Evolutionary conservation across 2,113 vertebrate genomes (phyloP).

Genomic region (Ifrita kowaldi): DNA sequence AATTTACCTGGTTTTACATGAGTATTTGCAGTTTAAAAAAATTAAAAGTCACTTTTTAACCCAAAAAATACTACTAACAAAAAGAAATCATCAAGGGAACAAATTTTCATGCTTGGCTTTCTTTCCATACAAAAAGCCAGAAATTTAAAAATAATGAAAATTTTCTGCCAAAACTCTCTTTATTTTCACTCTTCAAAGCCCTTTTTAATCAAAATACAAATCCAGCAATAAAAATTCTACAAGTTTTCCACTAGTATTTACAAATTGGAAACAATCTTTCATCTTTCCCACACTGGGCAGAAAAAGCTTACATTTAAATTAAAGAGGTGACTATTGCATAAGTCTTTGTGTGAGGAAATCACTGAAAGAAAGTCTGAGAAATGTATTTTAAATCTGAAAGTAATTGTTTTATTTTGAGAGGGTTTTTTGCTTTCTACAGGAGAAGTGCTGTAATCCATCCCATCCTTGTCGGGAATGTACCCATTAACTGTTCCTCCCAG

Average conservation of each 20-base stretch:
- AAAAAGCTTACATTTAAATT: not conserved
- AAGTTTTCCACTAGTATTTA: not conserved
- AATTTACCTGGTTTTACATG: not conserved
- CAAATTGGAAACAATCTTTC: not conserved
- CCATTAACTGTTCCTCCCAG: not conserved
- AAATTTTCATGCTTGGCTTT: not conserved
- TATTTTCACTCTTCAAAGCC: not conserved
- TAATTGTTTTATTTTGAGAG: not conserved
- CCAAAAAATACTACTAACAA: not conserved
- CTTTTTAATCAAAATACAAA: slow-evolving; percentile 14
- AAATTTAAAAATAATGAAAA: not conserved
- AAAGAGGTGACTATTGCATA: not conserved
- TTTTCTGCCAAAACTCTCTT: not conserved
- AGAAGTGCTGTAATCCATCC: not conserved
- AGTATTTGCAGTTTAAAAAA: not conserved
- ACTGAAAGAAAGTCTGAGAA: not conserved
- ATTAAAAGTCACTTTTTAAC: not conserved
- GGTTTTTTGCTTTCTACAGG: not conserved
- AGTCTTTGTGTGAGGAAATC: not conserved
- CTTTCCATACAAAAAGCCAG: not conserved
- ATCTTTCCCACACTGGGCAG: not conserved
- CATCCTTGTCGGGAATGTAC: not conserved
- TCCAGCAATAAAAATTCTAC: not conserved
- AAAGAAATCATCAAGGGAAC: not conserved
- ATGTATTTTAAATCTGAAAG: not conserved